phyloP scores from a whole-genome alignment of 2,888 invertebrate genomes.

The Pteria penguin region DNA sequence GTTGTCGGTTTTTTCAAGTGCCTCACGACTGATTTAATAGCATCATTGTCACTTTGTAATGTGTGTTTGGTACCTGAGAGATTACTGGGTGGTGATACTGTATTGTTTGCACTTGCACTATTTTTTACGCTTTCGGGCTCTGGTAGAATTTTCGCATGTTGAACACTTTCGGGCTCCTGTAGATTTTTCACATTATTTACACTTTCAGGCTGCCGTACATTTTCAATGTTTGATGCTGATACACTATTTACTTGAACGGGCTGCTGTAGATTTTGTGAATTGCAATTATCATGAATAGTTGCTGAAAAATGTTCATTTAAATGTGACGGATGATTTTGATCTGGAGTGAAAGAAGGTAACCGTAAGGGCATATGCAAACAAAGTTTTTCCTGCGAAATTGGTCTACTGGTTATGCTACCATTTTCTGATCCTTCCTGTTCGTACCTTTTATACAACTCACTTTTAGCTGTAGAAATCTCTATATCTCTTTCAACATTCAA shows the following conservation, averaged over 20 bases:
- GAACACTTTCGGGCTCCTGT: too few species aligned
- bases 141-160: too few species aligned
- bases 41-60: neutral
- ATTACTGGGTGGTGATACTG: too few species aligned
- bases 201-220: conserved; percentile 4
- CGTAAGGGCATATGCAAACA: neutral
- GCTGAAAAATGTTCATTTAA: too few species aligned
- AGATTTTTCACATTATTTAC: too few species aligned
- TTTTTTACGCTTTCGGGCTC: too few species aligned
- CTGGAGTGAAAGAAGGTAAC: too few species aligned
- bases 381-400: neutral
- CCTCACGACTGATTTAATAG: neutral
- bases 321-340: too few species aligned
- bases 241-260: neutral
- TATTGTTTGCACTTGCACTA: too few species aligned
- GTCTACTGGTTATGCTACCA: neutral
- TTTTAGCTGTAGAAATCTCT: conserved; percentile 10
- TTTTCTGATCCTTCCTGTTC: neutral
- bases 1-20: conserved; percentile 13
- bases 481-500: conserved; percentile 8
- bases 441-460: conserved; percentile 9
- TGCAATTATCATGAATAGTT: neutral
- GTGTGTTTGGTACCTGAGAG: too few species aligned
- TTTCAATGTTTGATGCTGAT: too few species aligned
- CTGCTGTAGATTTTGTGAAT: neutral